phyloP scores from a whole-genome alignment of 2,113 vertebrate genomes.

The Lampris megalopsis region DNA sequence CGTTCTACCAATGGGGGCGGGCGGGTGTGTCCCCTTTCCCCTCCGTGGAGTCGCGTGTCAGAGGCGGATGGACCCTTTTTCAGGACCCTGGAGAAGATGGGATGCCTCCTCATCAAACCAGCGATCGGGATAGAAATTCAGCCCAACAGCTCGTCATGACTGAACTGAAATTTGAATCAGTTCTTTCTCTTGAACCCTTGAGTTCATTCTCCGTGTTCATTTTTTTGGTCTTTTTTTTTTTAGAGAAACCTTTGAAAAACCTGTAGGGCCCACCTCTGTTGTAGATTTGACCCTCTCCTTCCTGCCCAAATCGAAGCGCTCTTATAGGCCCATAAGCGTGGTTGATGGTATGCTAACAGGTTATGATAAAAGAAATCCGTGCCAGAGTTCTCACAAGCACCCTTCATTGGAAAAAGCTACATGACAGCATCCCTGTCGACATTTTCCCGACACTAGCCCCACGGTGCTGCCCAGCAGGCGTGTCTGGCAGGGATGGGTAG shows the following conservation, averaged over 20 bases:
- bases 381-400: slow-evolving; percentile 7
- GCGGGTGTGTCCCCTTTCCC: slow-evolving; percentile 70
- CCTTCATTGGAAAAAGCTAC: slow-evolving; percentile 47
- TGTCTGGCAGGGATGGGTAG: slow-evolving; percentile 11
- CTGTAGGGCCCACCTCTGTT: background rate
- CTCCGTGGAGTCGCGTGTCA: slow-evolving; percentile 6
- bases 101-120: slow-evolving; percentile 49
- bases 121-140: too few species aligned
- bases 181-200: too few species aligned
- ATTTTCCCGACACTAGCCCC: background rate
- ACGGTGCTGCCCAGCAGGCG: slow-evolving; percentile 8
- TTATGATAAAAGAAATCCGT: slow-evolving; percentile 20
- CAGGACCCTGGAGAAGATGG: slow-evolving; percentile 82
- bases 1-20: slow-evolving; percentile 84
- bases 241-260: too few species aligned
- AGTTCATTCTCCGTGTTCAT: too few species aligned
- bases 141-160: too few species aligned
- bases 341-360: slow-evolving; percentile 44
- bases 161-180: too few species aligned
- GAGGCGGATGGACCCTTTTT: slow-evolving; percentile 65
- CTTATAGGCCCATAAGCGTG: slow-evolving; percentile 30
- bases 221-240: background rate
- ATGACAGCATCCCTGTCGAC: background rate
- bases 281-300: slow-evolving; percentile 30
- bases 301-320: slow-evolving; percentile 36